Evolutionary conservation across 2,113 vertebrate species (phyloP).

Genomic region (Centrocercus urophasianus): DNA sequence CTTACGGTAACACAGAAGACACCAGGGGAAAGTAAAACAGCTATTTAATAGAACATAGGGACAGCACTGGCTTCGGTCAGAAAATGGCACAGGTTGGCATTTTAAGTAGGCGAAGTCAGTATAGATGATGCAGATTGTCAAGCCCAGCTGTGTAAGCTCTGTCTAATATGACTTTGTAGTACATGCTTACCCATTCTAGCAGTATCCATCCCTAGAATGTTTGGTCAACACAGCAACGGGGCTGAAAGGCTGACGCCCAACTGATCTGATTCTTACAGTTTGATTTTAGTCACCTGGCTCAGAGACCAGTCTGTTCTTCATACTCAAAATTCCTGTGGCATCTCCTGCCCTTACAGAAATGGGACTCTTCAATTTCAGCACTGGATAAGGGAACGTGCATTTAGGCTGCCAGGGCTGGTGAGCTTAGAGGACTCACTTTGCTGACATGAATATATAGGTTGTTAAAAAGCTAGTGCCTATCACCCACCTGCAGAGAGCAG

Average conservation of each 20-base stretch:
- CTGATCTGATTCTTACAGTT: rapidly evolving
- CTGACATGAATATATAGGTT: background rate
- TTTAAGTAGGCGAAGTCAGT: background rate
- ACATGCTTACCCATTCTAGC: background rate
- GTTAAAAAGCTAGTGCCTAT: background rate
- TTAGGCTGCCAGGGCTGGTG: background rate
- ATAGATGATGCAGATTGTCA: background rate
- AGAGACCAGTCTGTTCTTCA: background rate
- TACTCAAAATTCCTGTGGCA: rapidly evolving
- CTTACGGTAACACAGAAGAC: background rate
- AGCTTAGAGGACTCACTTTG: background rate
- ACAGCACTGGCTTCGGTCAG: background rate
- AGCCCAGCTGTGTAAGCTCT: background rate
- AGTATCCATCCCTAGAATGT: background rate
- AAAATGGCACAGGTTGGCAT: background rate
- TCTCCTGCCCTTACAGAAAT: background rate
- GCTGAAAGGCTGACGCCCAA: background rate
- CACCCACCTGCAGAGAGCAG: background rate
- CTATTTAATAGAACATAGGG: background rate
- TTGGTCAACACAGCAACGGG: background rate
- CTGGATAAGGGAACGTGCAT: rapidly evolving
- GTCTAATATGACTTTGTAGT: background rate
- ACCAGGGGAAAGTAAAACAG: background rate
- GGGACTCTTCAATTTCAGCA: background rate
- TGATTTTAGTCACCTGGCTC: background rate